Conservation (phyloP, 1,140 invertebrate species). For the Coptotermes formosanus region DNA sequence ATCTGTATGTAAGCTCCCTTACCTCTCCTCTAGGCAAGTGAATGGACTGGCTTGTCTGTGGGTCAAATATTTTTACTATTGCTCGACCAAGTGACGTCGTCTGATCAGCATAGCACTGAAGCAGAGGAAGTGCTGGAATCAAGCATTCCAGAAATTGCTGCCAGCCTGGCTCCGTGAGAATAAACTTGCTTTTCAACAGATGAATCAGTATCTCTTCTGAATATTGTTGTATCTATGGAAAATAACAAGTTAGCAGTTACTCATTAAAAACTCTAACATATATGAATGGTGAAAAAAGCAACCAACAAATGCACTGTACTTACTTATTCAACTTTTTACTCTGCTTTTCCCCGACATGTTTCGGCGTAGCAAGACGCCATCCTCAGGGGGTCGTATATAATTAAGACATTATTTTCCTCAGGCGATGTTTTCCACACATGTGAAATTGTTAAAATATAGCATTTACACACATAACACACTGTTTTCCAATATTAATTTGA, state of each 20-base stretch:
- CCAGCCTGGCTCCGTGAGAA: slow-evolving; percentile 60
- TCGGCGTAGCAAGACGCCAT: too few species aligned
- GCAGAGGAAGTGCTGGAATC: slow-evolving; percentile 55
- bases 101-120: slow-evolving; percentile 49
- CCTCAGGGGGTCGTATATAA: too few species aligned
- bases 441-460: too few species aligned
- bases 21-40: background rate
- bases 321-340: too few species aligned
- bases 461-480: too few species aligned
- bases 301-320: too few species aligned
- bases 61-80: slow-evolving; percentile 60
- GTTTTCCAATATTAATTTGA: too few species aligned
- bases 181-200: slow-evolving; percentile 58
- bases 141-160: slow-evolving; percentile 54
- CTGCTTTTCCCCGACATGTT: too few species aligned
- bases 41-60: slow-evolving; percentile 45
- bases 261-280: background rate
- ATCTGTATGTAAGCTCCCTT: slow-evolving; percentile 31
- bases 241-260: too few species aligned
- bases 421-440: too few species aligned
- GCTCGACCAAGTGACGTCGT: slow-evolving; percentile 52
- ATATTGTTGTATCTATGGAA: slow-evolving; percentile 51
- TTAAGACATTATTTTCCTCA: too few species aligned
- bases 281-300: too few species aligned
- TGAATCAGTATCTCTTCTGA: slow-evolving; percentile 60